Base-by-base conservation (phyloP, 2,797 vertebrate genomes). In the Rachycentron canadum region DNA sequence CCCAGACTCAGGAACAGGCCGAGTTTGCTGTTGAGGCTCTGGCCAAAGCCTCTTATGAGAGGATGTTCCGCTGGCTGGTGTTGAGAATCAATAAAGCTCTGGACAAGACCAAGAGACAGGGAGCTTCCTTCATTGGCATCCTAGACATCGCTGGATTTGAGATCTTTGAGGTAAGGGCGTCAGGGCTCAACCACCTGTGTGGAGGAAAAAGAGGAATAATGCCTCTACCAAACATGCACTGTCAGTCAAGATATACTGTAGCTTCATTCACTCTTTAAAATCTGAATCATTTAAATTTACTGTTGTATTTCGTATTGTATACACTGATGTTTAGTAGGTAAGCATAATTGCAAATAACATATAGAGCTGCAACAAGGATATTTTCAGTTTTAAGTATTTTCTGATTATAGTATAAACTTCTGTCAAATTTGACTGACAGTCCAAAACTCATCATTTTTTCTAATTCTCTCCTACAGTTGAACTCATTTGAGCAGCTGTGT, bases 1-100 rank as follows among this genome's bases (percentile, higher is more conserved):
- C 98, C 2, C 98, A 99, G 93, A 99, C 98, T 1, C 98, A 99
- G 94, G 98, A 99, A 72, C 91, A 99, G 96, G 98, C 98, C 0
- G 98, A 99, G 89, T 99, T 99, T 87, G 98, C 98, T 0, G 95
- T 98, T 9, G 97, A 99, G 85, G 98, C 98, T 14, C 81, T 99
- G 94, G 98, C 98, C 69, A 99, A 99, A 92, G 98, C 98, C 53
- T 99, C 97, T 6, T 99, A 99, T 0, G 98, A 99, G 86, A 95
- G 98, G 41, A 97, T 99, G 83, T 99, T 99, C 91, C 98, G 98
- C 86, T 99, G 98, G 98, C 95, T 99, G n/a, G 98, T 99, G 28
- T 92, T 98, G 92, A 97, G 98, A 60, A 97, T 99, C 89, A 99
- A 99, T 88, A 99, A 98, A 89, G 98, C 98, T 2, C 88, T 99